Evolutionary conservation across 1,140 invertebrate genomes (phyloP).

Genomic region (Drosophila setifemur): DNA sequence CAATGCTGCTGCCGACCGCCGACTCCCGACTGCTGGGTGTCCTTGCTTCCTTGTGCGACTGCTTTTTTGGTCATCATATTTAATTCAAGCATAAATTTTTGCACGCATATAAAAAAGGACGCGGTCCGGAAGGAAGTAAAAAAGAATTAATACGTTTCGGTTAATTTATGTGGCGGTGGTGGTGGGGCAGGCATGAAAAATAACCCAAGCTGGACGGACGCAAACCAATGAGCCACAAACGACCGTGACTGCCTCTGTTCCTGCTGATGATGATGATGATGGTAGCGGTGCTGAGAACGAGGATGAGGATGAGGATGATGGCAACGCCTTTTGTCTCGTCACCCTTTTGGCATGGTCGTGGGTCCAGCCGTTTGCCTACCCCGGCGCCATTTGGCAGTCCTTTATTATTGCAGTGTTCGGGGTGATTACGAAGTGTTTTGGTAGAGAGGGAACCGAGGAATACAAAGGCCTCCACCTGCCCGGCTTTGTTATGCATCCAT

Average conservation of each 20-base stretch:
- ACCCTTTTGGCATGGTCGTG: slow-evolving; percentile 49
- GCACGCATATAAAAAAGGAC: slow-evolving; percentile 74
- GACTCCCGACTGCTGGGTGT: background rate
- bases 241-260: slow-evolving; percentile 52
- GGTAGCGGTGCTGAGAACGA: background rate
- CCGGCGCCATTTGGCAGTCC: slow-evolving; percentile 30
- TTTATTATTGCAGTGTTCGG: slow-evolving; percentile 40
- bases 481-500: slow-evolving; percentile 42
- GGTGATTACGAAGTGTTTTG: slow-evolving; percentile 58
- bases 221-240: slow-evolving; percentile 77
- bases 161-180: slow-evolving; percentile 66
- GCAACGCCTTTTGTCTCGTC: slow-evolving; percentile 63
- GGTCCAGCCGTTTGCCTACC: background rate
- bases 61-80: slow-evolving; percentile 80
- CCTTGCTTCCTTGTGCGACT: slow-evolving; percentile 48
- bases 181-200: slow-evolving; percentile 57
- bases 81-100: slow-evolving; percentile 80
- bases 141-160: slow-evolving; percentile 79
- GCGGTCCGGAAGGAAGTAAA: slow-evolving; percentile 42
- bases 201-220: slow-evolving; percentile 40
- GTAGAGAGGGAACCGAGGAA: background rate
- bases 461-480: slow-evolving; percentile 12
- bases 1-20: slow-evolving; percentile 36
- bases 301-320: background rate
- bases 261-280: slow-evolving; percentile 16